A percentile compares a stretch with the other conserved stretches of the same genome.
Evolutionary conservation across 2,797 vertebrate genomes (phyloP).

Genomic region (Heliangelus exortis): DNA sequence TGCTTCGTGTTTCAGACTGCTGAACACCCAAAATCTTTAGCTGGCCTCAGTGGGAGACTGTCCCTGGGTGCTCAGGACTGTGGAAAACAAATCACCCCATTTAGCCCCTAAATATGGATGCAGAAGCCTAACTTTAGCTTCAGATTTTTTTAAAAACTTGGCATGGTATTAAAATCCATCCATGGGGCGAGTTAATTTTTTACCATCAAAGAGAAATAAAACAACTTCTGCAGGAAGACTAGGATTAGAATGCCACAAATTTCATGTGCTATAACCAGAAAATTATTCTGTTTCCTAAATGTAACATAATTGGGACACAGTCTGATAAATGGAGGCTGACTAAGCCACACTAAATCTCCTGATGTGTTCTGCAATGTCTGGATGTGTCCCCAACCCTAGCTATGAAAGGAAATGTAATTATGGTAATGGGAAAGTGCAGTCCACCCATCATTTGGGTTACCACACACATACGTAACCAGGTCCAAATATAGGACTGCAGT

Average conservation of each 20-base stretch:
- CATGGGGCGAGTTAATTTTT: constrained; percentile 32
- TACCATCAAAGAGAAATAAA: constrained; percentile 66
- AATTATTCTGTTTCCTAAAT: constrained; percentile 68
- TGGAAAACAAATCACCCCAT: constrained; percentile 29
- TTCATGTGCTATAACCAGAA: constrained; percentile 63
- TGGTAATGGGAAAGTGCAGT: constrained; percentile 60
- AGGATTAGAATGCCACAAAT: constrained; percentile 72
- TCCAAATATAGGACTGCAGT: constrained; percentile 56
- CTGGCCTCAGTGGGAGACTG: neutral
- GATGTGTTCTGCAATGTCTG: constrained; percentile 61
- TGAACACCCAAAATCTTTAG: neutral
- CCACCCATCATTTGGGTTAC: constrained; percentile 68
- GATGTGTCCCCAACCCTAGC: constrained; percentile 62
- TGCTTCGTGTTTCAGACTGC: neutral
- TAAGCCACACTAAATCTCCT: constrained; percentile 70
- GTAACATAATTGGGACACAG: constrained; percentile 64
- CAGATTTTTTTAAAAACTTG: constrained; percentile 46
- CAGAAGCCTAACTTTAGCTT: constrained; percentile 54
- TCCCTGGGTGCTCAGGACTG: neutral
- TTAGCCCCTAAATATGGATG: constrained; percentile 51
- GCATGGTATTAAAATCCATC: constrained; percentile 52
- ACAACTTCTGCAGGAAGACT: constrained; percentile 56
- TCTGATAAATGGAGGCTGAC: constrained; percentile 66
- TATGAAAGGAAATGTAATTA: constrained; percentile 74
- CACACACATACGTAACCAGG: constrained; percentile 38